These are phyloP conservation scores for Sebastes reedi DNA, from an alignment of 2,797 vertebrate genomes.

Conservation along the genomic window DNA sequence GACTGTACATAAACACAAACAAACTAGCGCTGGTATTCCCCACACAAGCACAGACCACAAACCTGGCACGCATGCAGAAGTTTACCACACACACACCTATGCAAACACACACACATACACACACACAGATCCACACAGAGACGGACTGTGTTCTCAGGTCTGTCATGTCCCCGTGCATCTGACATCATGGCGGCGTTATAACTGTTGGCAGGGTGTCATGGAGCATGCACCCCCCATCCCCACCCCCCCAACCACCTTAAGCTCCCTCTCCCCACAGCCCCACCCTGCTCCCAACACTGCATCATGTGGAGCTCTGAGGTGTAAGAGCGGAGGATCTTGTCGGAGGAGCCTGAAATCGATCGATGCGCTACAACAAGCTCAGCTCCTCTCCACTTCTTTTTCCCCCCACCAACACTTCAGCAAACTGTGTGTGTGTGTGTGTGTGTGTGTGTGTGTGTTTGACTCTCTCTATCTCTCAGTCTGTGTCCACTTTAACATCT, in stretches of 20 bases:
- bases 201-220: constrained; percentile 76
- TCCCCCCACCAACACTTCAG: constrained; percentile 11
- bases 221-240: constrained; percentile 1
- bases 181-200: constrained; percentile 82
- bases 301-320: constrained; percentile 72
- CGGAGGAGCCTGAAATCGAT: constrained; percentile 76
- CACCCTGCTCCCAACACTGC: constrained; percentile 41
- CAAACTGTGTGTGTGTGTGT: constrained; percentile 14
- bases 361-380: constrained; percentile 55
- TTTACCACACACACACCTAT: constrained; percentile 18
- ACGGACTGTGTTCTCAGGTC: constrained; percentile 50
- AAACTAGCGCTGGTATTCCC: constrained; percentile 3
- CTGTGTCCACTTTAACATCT: constrained; percentile 70
- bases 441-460: constrained; percentile 5
- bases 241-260: constrained; percentile 15
- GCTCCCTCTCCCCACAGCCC: neutral
- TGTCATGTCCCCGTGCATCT: constrained; percentile 69
- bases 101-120: constrained; percentile 8
- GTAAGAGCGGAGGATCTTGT: constrained; percentile 65
- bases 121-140: constrained; percentile 33
- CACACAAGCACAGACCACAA: constrained; percentile 8
- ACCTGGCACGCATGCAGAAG: neutral
- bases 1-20: constrained; percentile 27
- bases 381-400: constrained; percentile 25
- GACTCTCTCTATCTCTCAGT: constrained; percentile 30